Evolutionary conservation across 1,140 invertebrate genomes (phyloP), one percentile per base, ranked within the genome.

Genomic region (Phortica variegata): DNA sequence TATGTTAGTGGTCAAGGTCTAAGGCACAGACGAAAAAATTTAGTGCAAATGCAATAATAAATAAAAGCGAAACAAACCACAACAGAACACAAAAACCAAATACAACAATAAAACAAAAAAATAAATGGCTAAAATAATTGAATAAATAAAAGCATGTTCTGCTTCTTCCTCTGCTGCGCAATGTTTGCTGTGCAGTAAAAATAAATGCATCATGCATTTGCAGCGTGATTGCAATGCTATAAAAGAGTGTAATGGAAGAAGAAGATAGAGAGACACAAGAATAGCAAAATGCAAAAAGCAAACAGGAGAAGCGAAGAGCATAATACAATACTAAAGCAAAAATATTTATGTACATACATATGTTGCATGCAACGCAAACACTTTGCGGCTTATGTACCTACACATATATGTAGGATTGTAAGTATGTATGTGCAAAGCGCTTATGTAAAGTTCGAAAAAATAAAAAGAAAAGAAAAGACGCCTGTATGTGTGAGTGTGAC

Each of bases 1-100:
- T 51, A 40, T 65, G 68, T 72, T 72, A 72, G 63, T 72, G 68
- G 68, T 72, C 68, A 72, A 72, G 68, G 68, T 72, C 68, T 72
- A 72, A 72, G 68, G 68, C 68, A 68, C 68, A 72, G 54, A 54
- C 52, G 53, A 54, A 52, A 59, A 33, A 21, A 50, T 54, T 57
- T 33, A 44, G 17, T 13, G 17, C 23, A 44, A 62, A 49, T 56
- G 53, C 60, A 51, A 34, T 37, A 52, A 52, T 59, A 62, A 51
- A 34, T 37, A 52, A 52, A 62, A 62, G 52, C 43, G 43, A 52
- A 65, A 58, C 60, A 65, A 65, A 65, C 57, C 63, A 63, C 57
- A 63, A 56, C 53, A 60, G 44, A 45, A 34, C 18, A 31, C 31
- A 38, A 44, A 36, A 56, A 43, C 31, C 33, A 47, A 52, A 60